phyloP scores from a whole-genome alignment of 2,888 invertebrate species.

The Lochmaea capreae region DNA sequence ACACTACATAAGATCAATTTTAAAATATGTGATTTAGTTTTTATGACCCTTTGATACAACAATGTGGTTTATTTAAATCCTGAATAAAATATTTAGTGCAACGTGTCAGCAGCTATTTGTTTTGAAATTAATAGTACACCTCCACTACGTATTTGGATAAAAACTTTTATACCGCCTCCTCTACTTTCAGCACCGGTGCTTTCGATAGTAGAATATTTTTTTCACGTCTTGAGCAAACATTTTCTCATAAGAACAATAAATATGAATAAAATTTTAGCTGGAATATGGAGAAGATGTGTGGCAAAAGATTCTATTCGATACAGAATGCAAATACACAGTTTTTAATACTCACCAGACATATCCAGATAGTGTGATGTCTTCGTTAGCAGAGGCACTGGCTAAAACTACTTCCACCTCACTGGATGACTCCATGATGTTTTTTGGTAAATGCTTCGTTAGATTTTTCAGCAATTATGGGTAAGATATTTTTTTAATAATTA shows the following conservation, averaged over 20 bases:
- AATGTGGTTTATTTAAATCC: too few species aligned
- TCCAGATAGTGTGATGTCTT: constrained; percentile 83
- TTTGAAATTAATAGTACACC: too few species aligned
- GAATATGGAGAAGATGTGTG: constrained; percentile 87
- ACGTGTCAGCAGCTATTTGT: too few species aligned
- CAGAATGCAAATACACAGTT: constrained; percentile 78
- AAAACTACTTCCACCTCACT: constrained; percentile 72
- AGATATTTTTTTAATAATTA: constrained; percentile 34
- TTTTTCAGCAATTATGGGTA: constrained; percentile 90
- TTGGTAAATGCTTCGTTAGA: constrained; percentile 89
- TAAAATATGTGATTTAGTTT: too few species aligned
- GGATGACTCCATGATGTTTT: constrained; percentile 87
- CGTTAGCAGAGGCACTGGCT: constrained; percentile 82
- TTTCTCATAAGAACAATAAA: background rate
- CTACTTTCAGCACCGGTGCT: too few species aligned
- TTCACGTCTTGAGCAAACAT: too few species aligned
- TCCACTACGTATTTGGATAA: too few species aligned
- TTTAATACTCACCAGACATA: constrained; percentile 89
- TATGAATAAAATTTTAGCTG: constrained; percentile 66
- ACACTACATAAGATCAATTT: too few species aligned
- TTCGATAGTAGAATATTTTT: too few species aligned
- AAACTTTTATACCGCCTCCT: too few species aligned
- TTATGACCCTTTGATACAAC: too few species aligned
- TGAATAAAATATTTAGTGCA: too few species aligned
- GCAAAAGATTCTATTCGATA: constrained; percentile 77